Evolutionary conservation across 2,888 invertebrate species (phyloP), one percentile per base, ranked within the genome.

Genomic region (Oligia latruncula): DNA sequence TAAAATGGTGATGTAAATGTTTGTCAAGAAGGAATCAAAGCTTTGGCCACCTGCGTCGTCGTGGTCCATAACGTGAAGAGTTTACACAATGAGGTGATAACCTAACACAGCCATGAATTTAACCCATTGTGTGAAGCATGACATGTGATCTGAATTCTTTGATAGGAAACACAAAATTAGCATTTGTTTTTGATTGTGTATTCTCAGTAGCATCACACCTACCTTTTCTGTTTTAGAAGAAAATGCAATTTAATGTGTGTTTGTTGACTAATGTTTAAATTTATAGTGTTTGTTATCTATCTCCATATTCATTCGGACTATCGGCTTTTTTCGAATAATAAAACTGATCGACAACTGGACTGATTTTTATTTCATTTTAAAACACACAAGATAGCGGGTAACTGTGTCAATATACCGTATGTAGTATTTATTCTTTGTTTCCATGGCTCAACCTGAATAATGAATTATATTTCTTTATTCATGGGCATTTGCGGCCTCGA

Each of bases 331-430:
- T 70, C 0, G 1, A 60, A 49, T 74, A 55, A 17, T 9, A 60
- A 65, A 74, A 62, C 6, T 67, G 2, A 15, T 40, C 20, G 46
- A 64, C 8, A 46, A 6, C 1, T 52, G 9, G 11, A 58, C 43
- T 70, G 29, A 73, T 81, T 78, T 80, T 77, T 60, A 52, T 64
- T 81, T 81, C 8, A 55, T 46, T 78, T 76, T 66, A 29, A 52
- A 68, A 62, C 40, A 52, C 70, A 66, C n/a, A 71, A 71, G 46
- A 72, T 80, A 60, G 55, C 68, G 17, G 52, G 82, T 82, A 92
- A 87, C 88, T 89, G 81, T 90, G 92, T 80, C 91, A 85, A 85
- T 89, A 82, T 91, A 91, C 90, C 89, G 92, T 92, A 88, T 89
- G 89, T 88, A 78, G 88, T 86, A 83, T 87, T 83, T 84, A 77